Evolutionary conservation across 2,888 invertebrate species (phyloP).

Genomic region (Yponomeuta malinellus): DNA sequence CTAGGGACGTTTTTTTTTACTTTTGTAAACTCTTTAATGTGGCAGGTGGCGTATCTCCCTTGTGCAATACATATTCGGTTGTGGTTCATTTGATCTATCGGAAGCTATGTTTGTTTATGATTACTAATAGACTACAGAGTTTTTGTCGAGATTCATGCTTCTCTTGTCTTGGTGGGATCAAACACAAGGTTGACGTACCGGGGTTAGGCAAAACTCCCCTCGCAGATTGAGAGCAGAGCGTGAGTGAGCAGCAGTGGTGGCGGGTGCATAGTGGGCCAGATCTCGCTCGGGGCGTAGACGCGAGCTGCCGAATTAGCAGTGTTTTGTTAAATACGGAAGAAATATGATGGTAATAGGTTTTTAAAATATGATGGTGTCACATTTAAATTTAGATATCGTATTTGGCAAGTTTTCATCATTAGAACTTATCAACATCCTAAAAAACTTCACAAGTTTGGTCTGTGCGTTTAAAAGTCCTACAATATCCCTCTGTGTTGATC

Average conservation of each 20-base stretch:
- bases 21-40: background rate
- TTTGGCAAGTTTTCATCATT: too few species aligned
- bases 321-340: too few species aligned
- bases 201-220: background rate
- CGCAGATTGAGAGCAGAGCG: constrained; percentile 52
- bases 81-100: background rate
- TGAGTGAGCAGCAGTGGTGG: constrained; percentile 52
- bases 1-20: background rate
- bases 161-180: background rate
- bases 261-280: constrained; percentile 80
- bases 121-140: background rate
- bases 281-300: constrained; percentile 91
- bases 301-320: constrained; percentile 78
- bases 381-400: too few species aligned
- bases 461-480: too few species aligned
- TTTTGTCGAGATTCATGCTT: background rate
- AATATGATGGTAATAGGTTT: too few species aligned
- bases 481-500: too few species aligned
- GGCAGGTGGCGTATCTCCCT: background rate
- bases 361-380: too few species aligned
- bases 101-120: background rate
- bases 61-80: background rate
- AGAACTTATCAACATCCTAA: too few species aligned
- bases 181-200: too few species aligned
- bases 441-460: too few species aligned